phyloP scores from a whole-genome alignment of 2,888 invertebrate species.

The Drosophila seclusa region DNA sequence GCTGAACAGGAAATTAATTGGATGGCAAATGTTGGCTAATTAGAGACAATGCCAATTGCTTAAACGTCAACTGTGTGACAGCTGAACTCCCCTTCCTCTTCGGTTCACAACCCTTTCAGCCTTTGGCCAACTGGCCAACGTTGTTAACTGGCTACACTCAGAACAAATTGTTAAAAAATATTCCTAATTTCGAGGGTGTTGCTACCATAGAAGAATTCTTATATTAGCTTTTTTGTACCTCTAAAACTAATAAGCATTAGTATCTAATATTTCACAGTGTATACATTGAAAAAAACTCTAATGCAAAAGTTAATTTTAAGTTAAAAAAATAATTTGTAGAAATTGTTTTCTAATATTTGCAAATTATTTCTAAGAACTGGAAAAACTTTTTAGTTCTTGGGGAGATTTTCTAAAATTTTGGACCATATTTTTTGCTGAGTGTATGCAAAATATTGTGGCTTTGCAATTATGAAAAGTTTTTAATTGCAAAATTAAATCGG shows the following conservation, averaged over 20 bases:
- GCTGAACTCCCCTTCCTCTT: background rate
- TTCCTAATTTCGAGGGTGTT: background rate
- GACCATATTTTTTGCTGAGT: background rate
- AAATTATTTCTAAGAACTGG: no score
- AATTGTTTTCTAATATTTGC: no score
- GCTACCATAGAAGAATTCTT: background rate
- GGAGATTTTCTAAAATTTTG: no score
- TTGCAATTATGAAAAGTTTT: conserved; percentile 75
- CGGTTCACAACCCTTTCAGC: background rate
- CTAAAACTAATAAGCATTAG: no score
- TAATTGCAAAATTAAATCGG: conserved; percentile 77
- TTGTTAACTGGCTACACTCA: conserved; percentile 4
- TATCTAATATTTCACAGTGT: no score
- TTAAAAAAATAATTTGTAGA: no score
- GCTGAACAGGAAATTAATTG: conserved; percentile 48
- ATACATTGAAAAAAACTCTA: no score
- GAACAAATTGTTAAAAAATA: background rate
- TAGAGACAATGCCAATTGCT: conserved; percentile 42
- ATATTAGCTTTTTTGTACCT: background rate
- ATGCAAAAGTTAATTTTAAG: no score
- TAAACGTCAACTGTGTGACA: conserved; percentile 24
- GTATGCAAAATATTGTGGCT: conserved; percentile 41
- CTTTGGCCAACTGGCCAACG: conserved; percentile 5
- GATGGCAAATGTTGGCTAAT: conserved; percentile 46
- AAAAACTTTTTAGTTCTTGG: no score